Conservation (phyloP, 2,797 vertebrate species). For the Lophotriccus pileatus region DNA sequence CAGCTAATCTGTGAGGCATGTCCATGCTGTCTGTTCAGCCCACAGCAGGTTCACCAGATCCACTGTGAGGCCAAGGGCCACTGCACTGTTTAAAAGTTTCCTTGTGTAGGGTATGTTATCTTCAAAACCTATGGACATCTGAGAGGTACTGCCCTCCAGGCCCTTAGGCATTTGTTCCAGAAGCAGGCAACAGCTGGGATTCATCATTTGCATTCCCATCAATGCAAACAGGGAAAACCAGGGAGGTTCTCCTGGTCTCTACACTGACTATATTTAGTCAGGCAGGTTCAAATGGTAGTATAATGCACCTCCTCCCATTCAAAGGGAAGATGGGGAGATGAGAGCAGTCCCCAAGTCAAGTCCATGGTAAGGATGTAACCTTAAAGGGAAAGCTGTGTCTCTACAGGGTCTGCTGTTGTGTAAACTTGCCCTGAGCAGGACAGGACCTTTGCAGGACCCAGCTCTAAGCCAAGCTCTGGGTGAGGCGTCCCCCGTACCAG, state of each 20-base stretch:
- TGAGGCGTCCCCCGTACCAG: fast-evolving
- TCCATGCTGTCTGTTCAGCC: background rate
- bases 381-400: background rate
- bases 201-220: background rate
- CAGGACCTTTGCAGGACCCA: background rate
- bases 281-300: background rate
- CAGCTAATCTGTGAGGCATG: background rate
- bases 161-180: background rate
- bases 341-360: background rate
- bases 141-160: background rate
- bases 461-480: background rate
- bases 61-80: background rate
- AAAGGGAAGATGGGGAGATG: background rate
- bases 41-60: background rate
- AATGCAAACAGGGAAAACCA: background rate
- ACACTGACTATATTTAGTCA: background rate
- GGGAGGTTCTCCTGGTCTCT: background rate
- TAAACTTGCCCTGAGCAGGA: fast-evolving
- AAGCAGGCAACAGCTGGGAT: background rate
- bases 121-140: background rate
- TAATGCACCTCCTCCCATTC: background rate
- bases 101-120: background rate
- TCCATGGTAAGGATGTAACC: background rate
- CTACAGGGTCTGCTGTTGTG: background rate
- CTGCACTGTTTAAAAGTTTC: background rate